These are phyloP conservation scores for Nineta flava DNA, from an alignment of 2,888 invertebrate genomes.

Conservation along the genomic window DNA sequence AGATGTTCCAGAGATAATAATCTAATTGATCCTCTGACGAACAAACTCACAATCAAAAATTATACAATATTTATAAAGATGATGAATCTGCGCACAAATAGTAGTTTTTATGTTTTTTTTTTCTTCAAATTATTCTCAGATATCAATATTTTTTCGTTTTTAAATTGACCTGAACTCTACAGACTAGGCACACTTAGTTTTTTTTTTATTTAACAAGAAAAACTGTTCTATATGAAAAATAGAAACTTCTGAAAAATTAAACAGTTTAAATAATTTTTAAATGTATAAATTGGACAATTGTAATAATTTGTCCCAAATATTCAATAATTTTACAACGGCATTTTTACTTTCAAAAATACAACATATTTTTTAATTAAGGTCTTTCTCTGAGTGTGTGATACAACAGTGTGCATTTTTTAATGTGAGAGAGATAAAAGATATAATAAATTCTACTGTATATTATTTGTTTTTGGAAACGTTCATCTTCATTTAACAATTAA, in stretches of 20 bases:
- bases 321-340: not conserved
- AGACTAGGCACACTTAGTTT: slow-evolving; percentile 50
- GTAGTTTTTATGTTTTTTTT: slow-evolving; percentile 17
- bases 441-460: not conserved
- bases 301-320: not conserved
- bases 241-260: slow-evolving; percentile 32
- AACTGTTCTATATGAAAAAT: slow-evolving; percentile 35
- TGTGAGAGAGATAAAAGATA: not conserved
- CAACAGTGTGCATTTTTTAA: slow-evolving; percentile 24
- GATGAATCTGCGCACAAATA: slow-evolving; percentile 22
- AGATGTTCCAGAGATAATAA: not conserved
- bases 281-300: slow-evolving; percentile 1
- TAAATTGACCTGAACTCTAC: slow-evolving; percentile 46
- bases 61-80: slow-evolving; percentile 4
- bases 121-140: slow-evolving; percentile 14
- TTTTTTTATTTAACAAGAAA: slow-evolving; percentile 37
- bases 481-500: too few relatives aligned
- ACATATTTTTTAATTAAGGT: slow-evolving; percentile 21
- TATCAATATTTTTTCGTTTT: slow-evolving; percentile 21
- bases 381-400: slow-evolving; percentile 28
- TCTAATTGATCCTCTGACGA: too few relatives aligned
- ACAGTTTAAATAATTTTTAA: slow-evolving; percentile 24
- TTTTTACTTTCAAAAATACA: not conserved
- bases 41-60: too few relatives aligned
- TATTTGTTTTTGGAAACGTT: not conserved